Base-by-base conservation (phyloP, 2,797 vertebrate genomes). In the Mallotus villosus region DNA sequence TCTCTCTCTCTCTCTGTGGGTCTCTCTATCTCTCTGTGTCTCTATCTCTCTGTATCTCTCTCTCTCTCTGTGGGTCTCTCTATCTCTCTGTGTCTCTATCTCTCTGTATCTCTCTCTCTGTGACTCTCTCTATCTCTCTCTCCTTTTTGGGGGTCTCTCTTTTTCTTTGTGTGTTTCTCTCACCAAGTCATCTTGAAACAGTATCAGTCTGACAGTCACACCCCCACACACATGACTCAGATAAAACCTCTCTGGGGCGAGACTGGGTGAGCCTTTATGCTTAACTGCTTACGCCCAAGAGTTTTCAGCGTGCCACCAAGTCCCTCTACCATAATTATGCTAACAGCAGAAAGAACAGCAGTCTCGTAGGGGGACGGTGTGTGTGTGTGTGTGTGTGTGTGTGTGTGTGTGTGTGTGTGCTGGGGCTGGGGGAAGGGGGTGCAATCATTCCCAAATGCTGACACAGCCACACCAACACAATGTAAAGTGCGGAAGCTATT, bases 231-330 rank as follows among this genome's bases (percentile, higher is more conserved):
- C 66, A 67, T 67, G 65, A 67, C 65, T 67, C 65, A 67, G 65
- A 16, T 2, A 4, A 49, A 19, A 46, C 19, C 41, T 32, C 63
- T 64, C 62, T 63, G 62, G 41, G 41, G 9, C 2, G 41, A 46
- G 41, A 12, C 19, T 55, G 17, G 51, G 51, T 32, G 49, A 46
- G 41, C 12, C 25, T 49, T 78, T 72, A 65, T 68, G 24, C 53
- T 34, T 34, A 80, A 74, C 63, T 19, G 58, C 16, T 55, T 61
- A 59, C 32, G 63, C 70, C 41, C 69, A 53, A 57, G 22, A 34
- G 16, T 64, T 72, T 59, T 66, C 25, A 7, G 25, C 69, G 22
- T n/a, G 19, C 69, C 12, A 41, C 69, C 41, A 71, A 63, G 37
- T 53, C 59, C 59, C 41, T 22, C 59, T 32, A 62, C 46, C 59